phyloP scores from a whole-genome alignment of 2,797 vertebrate species.

The Galago senegalensis region DNA sequence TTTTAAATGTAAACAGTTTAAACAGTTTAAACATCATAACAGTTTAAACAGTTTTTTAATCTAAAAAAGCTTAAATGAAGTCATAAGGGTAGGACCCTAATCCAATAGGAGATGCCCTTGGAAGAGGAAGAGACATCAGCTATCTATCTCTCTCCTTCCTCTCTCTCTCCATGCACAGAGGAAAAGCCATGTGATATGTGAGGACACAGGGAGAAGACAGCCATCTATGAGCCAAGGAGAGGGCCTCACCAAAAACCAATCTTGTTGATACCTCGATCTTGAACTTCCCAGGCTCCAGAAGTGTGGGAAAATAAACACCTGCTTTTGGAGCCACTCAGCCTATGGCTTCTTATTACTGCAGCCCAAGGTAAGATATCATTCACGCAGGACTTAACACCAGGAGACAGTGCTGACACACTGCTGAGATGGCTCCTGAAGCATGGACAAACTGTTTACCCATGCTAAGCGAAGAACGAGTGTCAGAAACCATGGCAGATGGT shows the following conservation, averaged over 20 bases:
- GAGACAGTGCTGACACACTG: background rate
- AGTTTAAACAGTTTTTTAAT: too few species aligned
- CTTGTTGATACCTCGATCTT: background rate
- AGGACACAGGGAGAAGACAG: background rate
- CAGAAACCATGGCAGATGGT: background rate
- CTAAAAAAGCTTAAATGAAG: background rate
- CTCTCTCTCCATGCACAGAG: background rate
- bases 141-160: background rate
- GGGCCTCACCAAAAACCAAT: background rate
- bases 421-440: accelerated
- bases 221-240: background rate
- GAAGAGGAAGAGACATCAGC: background rate
- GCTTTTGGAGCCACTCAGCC: background rate
- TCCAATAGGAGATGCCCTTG: background rate
- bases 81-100: background rate
- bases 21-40: too few species aligned
- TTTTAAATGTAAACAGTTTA: too few species aligned
- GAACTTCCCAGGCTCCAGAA: background rate
- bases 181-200: background rate
- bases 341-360: background rate
- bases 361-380: accelerated
- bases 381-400: background rate
- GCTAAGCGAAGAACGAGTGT: too few species aligned
- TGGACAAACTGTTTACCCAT: background rate
- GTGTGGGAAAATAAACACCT: background rate